phyloP scores from a whole-genome alignment of 2,797 vertebrate genomes.

The Ctenopoma kingsleyae region DNA sequence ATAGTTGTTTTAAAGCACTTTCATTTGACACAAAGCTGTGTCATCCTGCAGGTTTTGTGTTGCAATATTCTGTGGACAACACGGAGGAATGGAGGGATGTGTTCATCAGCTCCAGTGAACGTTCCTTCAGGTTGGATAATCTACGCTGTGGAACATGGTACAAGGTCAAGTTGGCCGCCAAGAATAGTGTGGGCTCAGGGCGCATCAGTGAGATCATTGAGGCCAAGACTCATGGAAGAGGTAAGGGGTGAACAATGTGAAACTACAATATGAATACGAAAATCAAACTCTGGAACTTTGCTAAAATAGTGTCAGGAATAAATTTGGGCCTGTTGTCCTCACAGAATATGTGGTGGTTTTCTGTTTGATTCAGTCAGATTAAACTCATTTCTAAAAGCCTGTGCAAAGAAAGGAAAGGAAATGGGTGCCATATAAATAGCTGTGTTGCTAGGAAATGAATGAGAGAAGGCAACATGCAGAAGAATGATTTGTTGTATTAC shows the following conservation, averaged over 20 bases:
- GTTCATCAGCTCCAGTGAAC: slow-evolving; percentile 96
- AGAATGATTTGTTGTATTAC: too few relatives aligned
- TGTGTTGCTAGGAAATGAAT: background rate
- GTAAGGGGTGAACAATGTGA: slow-evolving; percentile 72
- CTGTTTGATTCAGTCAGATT: too few relatives aligned
- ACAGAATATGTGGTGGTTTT: too few relatives aligned
- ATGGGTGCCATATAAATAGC: background rate
- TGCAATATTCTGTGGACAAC: slow-evolving; percentile 98
- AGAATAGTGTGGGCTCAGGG: slow-evolving; percentile 97
- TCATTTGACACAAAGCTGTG: slow-evolving; percentile 27
- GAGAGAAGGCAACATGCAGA: background rate
- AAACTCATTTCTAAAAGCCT: too few relatives aligned
- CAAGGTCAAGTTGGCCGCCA: slow-evolving; percentile 98
- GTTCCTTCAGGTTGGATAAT: slow-evolving; percentile 97
- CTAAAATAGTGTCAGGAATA: too few relatives aligned
- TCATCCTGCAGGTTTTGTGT: slow-evolving; percentile 90
- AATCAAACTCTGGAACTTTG: background rate
- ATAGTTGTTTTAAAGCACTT: background rate
- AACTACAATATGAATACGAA: background rate
- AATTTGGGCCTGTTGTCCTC: too few relatives aligned
- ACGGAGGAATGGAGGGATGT: slow-evolving; percentile 98
- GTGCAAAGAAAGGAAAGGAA: background rate
- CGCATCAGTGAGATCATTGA: slow-evolving; percentile 99
- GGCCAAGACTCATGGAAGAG: slow-evolving; percentile 97
- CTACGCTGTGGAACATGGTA: slow-evolving; percentile 99